Evolutionary conservation across 2,888 invertebrate species (phyloP), one percentile per base, ranked within the genome.

Genomic region (Ormyrus labotus): DNA sequence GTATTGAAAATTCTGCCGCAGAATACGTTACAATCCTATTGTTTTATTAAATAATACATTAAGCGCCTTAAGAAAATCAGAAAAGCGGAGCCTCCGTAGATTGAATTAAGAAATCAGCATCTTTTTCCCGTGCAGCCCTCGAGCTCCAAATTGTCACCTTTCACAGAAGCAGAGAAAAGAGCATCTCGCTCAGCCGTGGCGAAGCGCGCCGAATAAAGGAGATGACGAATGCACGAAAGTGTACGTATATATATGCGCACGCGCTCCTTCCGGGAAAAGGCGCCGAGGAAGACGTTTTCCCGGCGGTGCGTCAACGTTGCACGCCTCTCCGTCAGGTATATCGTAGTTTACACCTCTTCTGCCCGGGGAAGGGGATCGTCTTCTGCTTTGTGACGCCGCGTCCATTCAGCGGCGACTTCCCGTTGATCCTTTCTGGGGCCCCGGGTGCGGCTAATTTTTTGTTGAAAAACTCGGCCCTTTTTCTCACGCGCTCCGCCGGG

Each of bases 161-260:
- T 19, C 19, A 19, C 45, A 34, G 34, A 63, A 51, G 34, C 19
- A 48, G 6, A 57, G 34, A 55, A 51, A 58, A 76, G 45, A 48
- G 64, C 47, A 64, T 6, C 48, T 11, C 9, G 19, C 19, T 19
- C 19, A 19, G 19, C 19, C 19, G 19, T n/a, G 48, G 48, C n/a
- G 9, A 60, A 34, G 63, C 19, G 19, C 19, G 10, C 63, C 7
- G 63, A 65, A 51, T 19, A 68, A 67, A 71, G 19, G 19, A 65
- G 70, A 77, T 63, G 77, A 78, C 55, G 78, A 78, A 78, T 70
- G 72, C 72, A 58, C 47, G 53, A 45, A 65, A 71, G 70, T 55
- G 69, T 19, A 19, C 1, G 19, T 1, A 19, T 19, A 1, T 19
- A 19, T 19, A 19, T 19, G 19, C 19, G 19, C 19, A 1, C 19